These are phyloP conservation scores for Polylopha cassiicola DNA, from an alignment of 2,888 invertebrate species.

Conservation along the genomic window DNA sequence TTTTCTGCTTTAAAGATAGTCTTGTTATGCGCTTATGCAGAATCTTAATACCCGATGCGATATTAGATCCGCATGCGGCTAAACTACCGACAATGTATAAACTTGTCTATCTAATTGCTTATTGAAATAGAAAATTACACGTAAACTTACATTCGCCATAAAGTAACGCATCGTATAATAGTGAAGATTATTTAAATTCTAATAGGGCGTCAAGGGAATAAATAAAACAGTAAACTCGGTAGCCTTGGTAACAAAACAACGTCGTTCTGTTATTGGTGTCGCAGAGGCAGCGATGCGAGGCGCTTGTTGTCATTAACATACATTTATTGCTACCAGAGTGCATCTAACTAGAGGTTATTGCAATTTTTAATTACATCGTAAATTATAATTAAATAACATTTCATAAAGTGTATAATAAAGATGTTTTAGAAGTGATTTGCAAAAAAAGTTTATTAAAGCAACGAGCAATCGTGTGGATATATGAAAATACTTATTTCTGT, in stretches of 20 bases:
- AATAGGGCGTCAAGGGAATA: constrained; percentile 8
- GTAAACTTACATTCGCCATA: constrained; percentile 6
- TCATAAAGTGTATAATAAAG: no score
- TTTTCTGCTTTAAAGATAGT: constrained; percentile 29
- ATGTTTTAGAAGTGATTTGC: no score
- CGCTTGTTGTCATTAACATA: constrained; percentile 45
- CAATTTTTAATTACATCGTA: not conserved
- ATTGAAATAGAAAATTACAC: constrained; percentile 4
- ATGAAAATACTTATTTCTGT: no score
- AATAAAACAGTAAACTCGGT: constrained; percentile 20
- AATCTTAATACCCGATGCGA: constrained; percentile 36
- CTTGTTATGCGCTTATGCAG: constrained; percentile 39
- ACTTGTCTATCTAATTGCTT: constrained; percentile 40
- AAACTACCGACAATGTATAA: constrained; percentile 36
- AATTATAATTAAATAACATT: no score
- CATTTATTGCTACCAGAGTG: constrained; percentile 14
- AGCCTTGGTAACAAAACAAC: constrained; percentile 31
- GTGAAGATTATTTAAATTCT: constrained; percentile 12
- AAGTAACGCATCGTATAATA: constrained; percentile 4
- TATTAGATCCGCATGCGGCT: constrained; percentile 40
- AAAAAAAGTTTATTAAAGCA: no score
- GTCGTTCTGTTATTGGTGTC: constrained; percentile 40
- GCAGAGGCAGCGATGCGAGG: constrained; percentile 40
- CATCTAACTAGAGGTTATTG: constrained; percentile 1
- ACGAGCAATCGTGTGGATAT: no score